A percentile compares a stretch with the other conserved stretches of the same genome.
Evolutionary conservation across 2,797 vertebrate species (phyloP).

Genomic region (Oophaga sylvatica): DNA sequence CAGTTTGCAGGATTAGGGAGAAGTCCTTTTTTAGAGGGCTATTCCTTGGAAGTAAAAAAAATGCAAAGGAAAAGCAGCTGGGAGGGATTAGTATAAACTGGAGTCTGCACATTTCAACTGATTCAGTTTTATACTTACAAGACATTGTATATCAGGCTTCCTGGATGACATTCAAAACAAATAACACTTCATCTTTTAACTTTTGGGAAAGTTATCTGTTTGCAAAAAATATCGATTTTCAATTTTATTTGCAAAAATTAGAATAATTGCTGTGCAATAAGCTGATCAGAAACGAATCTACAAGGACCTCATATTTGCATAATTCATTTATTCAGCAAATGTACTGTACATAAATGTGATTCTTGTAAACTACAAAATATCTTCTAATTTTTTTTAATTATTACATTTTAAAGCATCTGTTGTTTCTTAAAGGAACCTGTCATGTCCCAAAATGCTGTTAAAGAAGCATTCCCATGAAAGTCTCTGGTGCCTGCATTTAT

Average conservation of each 20-base stretch:
- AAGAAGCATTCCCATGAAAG: too few relatives aligned
- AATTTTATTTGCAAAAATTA: neutral
- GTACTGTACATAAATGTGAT: neutral
- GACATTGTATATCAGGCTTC: conserved; percentile 72
- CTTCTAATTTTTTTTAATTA: too few relatives aligned
- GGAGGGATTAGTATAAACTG: conserved; percentile 75
- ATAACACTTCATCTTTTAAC: conserved; percentile 70
- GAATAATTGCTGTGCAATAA: neutral
- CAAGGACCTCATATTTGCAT: neutral
- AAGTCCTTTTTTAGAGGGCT: conserved; percentile 72
- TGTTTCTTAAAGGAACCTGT: too few relatives aligned
- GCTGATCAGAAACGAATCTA: neutral
- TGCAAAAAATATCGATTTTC: neutral
- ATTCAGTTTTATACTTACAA: conserved; percentile 73
- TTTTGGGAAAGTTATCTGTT: conserved; percentile 63
- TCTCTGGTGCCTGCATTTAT: too few relatives aligned
- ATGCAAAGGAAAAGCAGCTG: conserved; percentile 76
- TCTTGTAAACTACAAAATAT: too few relatives aligned
- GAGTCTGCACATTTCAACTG: conserved; percentile 73
- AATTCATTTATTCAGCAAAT: neutral
- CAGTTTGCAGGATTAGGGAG: conserved; percentile 76
- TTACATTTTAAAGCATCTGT: too few relatives aligned
- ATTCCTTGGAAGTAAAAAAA: conserved; percentile 69
- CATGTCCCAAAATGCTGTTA: too few relatives aligned
- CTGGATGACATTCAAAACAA: conserved; percentile 72